These are phyloP conservation scores for Noctuana brunneofusca DNA, from an alignment of 2,888 invertebrate species.

Conservation along the genomic window DNA sequence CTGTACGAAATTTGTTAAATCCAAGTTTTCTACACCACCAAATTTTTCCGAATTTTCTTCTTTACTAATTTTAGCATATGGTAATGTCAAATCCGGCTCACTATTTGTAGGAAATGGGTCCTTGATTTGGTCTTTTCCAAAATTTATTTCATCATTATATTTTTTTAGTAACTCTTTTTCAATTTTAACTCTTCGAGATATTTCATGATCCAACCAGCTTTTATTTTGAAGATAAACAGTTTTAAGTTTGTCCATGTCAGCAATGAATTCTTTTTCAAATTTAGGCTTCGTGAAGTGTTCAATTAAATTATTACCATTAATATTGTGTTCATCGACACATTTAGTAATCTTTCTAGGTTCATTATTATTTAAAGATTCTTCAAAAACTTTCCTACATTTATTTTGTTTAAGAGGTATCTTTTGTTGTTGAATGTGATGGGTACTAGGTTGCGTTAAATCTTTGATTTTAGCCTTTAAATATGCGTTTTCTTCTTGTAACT, in stretches of 20 bases:
- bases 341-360: constrained; percentile 59
- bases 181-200: constrained; percentile 48
- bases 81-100: constrained; percentile 67
- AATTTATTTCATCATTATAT: constrained; percentile 31
- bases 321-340: constrained; percentile 61
- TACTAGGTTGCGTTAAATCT: constrained; percentile 60
- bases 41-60: constrained; percentile 36
- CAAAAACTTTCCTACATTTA: constrained; percentile 72
- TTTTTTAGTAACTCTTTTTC: constrained; percentile 33
- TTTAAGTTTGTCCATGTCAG: constrained; percentile 63
- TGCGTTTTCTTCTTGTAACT: constrained; percentile 77
- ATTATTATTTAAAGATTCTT: constrained; percentile 64
- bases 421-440: constrained; percentile 53
- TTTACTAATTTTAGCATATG: constrained; percentile 43
- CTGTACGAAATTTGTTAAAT: not conserved
- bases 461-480: constrained; percentile 69
- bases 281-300: constrained; percentile 50
- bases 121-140: constrained; percentile 11
- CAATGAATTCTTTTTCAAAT: constrained; percentile 63
- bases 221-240: constrained; percentile 69
- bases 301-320: constrained; percentile 44
- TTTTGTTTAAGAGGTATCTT: constrained; percentile 56
- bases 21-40: not conserved
- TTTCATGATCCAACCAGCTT: constrained; percentile 70
- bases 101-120: constrained; percentile 31